A percentile compares a stretch with the other conserved stretches of the same genome.
Conservation (phyloP, 2,888 invertebrate genomes). For the Lycocerus yunnanus region DNA sequence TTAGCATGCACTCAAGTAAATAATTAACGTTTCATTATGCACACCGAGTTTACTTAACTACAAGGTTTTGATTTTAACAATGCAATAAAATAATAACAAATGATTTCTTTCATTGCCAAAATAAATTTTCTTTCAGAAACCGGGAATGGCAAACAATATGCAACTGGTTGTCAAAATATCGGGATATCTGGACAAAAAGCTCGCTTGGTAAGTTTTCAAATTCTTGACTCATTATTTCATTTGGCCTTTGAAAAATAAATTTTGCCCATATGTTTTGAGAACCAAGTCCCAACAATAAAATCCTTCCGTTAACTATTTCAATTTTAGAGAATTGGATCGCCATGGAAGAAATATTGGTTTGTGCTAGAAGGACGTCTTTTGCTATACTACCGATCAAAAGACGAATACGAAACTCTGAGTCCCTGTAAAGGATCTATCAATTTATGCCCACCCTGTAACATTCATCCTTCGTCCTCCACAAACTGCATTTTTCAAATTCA, state of each 20-base stretch:
- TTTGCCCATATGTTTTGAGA: too few species aligned
- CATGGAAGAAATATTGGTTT: conserved; percentile 62
- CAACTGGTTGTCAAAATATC: conserved; percentile 50
- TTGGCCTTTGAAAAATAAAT: background rate
- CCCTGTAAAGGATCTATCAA: conserved; percentile 60
- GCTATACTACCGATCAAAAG: conserved; percentile 59
- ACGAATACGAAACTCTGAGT: conserved; percentile 58
- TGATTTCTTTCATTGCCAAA: background rate
- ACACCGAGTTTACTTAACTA: background rate
- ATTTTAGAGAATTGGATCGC: conserved; percentile 53
- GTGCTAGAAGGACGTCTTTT: conserved; percentile 60
- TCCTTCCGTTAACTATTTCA: background rate
- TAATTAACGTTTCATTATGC: background rate
- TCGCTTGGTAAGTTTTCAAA: conserved; percentile 52
- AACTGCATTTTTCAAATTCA: conserved; percentile 54
- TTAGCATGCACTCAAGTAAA: background rate
- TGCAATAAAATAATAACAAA: background rate
- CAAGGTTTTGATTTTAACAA: background rate
- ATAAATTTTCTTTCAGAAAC: background rate
- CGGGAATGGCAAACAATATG: background rate
- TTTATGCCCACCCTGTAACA: conserved; percentile 55
- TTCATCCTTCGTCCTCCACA: conserved; percentile 50
- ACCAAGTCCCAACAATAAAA: too few species aligned
- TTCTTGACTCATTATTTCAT: background rate
- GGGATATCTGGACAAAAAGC: conserved; percentile 59